Base-by-base conservation (phyloP, 1,140 invertebrate species). In the Ceratosolen solmsi region DNA sequence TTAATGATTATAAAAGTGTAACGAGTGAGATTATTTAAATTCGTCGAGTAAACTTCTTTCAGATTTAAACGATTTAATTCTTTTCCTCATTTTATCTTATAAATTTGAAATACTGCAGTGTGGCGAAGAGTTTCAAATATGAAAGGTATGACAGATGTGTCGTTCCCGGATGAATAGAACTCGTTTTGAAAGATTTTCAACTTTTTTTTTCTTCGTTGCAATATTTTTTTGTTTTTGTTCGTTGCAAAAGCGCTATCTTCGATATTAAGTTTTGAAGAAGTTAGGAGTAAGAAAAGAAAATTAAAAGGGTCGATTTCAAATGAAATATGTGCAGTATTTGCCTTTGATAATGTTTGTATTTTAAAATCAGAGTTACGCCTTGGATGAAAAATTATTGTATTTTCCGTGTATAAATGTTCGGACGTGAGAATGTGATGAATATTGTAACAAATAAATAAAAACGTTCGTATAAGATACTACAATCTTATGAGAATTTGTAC, bases 101-200 rank as follows among this genome's bases (percentile, higher is more conserved):
- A 15, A 54, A 54, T 60, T 56, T 60, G 8, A 75, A 41, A 27
- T 75, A 41, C n/a, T 27, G 54, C 22, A 41, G 22, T 58, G 30
- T 60, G n/a, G 0, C 20, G 15, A 17, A 36, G 22, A 41, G 25
- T 41, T 60, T 60, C 33, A 75, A 74, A 74, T 74, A 56, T 56
- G 30, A 74, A 74, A 56, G 72, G 36, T 46, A 22, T 36, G 72
- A 74, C 49, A 56, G 72, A 74, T 74, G 72, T 74, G 46, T 74
- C 72, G 72, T 33, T 74, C 15, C 30, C 51, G 51, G 27, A 56
- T 56, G 33, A 56, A 74, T 74, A 56, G 72, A 74, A 74, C 51
- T 51, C 51, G 51, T 56, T 74, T 56, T 30, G 72, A 56, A 74
- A 56, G 36, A 74, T 49, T 56, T 74, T 49, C 30, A 56, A 51